These are phyloP conservation scores for Holotrichia oblita DNA, from an alignment of 1,140 invertebrate species.

Conservation along the genomic window DNA sequence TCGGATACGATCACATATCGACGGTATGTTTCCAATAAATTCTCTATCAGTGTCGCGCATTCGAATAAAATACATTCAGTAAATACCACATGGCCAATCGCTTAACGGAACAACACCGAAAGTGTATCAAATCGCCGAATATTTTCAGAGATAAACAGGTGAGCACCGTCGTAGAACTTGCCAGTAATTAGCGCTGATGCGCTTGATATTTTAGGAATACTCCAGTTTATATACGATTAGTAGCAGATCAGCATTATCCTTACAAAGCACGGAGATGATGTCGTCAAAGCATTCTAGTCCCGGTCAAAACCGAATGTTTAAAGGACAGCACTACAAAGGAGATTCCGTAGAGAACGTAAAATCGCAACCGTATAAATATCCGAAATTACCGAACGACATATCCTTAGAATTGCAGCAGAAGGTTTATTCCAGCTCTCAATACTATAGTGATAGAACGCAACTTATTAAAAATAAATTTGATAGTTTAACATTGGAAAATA, in stretches of 20 bases:
- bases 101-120: neutral
- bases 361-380: neutral
- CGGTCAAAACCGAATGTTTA: neutral
- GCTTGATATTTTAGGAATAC: slow-evolving; percentile 7
- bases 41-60: slow-evolving; percentile 18
- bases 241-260: neutral
- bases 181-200: neutral
- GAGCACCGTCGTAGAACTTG: neutral
- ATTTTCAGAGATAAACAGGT: slow-evolving; percentile 39
- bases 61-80: neutral
- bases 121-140: slow-evolving; percentile 26
- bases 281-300: neutral
- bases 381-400: slow-evolving; percentile 9
- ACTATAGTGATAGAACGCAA: neutral
- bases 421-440: neutral
- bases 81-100: slow-evolving; percentile 38
- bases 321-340: neutral
- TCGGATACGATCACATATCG: slow-evolving; percentile 20
- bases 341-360: neutral
- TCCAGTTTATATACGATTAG: slow-evolving; percentile 35
- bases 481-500: slow-evolving; percentile 23
- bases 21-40: slow-evolving; percentile 31
- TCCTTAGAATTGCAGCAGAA: slow-evolving; percentile 25
- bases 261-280: slow-evolving; percentile 14
- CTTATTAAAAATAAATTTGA: slow-evolving; percentile 16